phyloP scores from a whole-genome alignment of 1,140 invertebrate species.

The Pomacea maculata region DNA sequence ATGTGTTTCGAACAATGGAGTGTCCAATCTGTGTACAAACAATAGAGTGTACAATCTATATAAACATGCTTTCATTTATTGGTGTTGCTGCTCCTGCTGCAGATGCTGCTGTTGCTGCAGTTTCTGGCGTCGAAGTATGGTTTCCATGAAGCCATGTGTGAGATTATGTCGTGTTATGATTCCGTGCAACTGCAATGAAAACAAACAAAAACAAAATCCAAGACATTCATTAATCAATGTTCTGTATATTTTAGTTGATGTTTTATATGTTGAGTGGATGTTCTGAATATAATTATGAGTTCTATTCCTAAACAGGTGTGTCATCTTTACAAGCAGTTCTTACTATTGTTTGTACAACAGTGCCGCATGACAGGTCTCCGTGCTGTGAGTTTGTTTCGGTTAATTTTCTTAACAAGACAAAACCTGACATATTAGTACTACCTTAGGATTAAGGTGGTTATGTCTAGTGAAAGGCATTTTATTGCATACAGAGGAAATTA shows the following conservation, averaged over 20 bases:
- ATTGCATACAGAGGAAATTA: too few relatives aligned
- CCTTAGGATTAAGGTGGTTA: too few relatives aligned
- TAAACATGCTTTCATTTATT: neutral
- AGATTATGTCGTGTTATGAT: slow-evolving; percentile 54
- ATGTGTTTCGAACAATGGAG: neutral
- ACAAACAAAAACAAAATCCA: neutral
- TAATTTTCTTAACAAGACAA: too few relatives aligned
- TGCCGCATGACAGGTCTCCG: neutral
- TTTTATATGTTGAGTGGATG: too few relatives aligned
- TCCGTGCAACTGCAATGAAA: slow-evolving; percentile 42
- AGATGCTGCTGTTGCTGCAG: neutral
- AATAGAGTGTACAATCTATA: neutral
- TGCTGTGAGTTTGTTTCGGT: neutral
- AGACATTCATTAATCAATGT: neutral
- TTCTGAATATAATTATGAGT: too few relatives aligned
- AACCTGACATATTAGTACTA: too few relatives aligned
- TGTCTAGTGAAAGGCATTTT: too few relatives aligned
- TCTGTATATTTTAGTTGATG: too few relatives aligned
- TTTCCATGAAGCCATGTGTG: slow-evolving; percentile 44
- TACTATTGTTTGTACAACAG: too few relatives aligned
- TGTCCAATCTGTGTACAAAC: neutral
- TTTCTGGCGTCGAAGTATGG: slow-evolving; percentile 13
- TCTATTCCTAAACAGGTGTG: too few relatives aligned
- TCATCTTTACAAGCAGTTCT: too few relatives aligned
- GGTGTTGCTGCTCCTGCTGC: neutral